Evolutionary conservation across 64 coral and sea anemone species (phyloP).

Genomic region (Stylophora pistillata): DNA sequence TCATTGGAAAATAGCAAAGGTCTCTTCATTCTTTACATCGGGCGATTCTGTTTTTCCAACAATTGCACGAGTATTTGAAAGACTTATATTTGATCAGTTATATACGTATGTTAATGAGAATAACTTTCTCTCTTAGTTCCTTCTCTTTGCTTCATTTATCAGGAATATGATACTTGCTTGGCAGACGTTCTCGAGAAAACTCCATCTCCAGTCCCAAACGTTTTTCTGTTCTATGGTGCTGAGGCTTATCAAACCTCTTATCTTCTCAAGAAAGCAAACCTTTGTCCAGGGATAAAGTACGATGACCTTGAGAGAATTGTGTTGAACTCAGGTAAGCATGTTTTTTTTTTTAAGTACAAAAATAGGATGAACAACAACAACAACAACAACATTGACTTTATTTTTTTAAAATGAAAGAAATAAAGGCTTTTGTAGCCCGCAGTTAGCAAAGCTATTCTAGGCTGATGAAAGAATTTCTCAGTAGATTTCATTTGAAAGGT

Average conservation of each 20-base stretch:
- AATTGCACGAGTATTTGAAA: too few species aligned
- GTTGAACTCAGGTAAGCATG: slow-evolving; percentile 21
- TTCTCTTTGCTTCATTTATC: background rate
- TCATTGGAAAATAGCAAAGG: too few species aligned
- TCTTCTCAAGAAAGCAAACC: slow-evolving; percentile 15
- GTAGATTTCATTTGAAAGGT: background rate
- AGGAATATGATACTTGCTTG: slow-evolving; percentile 15
- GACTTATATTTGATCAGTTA: too few species aligned
- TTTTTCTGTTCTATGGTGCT: slow-evolving; percentile 23
- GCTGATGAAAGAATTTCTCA: slow-evolving; percentile 23
- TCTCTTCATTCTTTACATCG: too few species aligned
- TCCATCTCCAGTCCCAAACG: slow-evolving; percentile 37
- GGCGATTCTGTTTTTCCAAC: too few species aligned
- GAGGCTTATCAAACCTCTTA: slow-evolving; percentile 35
- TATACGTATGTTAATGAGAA: too few species aligned
- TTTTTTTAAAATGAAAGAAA: too few species aligned
- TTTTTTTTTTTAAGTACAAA: background rate
- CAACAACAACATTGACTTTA: too few species aligned
- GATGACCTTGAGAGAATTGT: slow-evolving; percentile 34
- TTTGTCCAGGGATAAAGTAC: slow-evolving; percentile 43
- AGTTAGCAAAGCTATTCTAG: too few species aligned
- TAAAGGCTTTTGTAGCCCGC: too few species aligned
- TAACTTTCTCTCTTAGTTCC: slow-evolving; percentile 7
- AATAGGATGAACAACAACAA: too few species aligned
- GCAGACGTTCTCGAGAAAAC: slow-evolving; percentile 29